Evolutionary conservation across 2,888 invertebrate genomes (phyloP).

Genomic region (Acleris literana): DNA sequence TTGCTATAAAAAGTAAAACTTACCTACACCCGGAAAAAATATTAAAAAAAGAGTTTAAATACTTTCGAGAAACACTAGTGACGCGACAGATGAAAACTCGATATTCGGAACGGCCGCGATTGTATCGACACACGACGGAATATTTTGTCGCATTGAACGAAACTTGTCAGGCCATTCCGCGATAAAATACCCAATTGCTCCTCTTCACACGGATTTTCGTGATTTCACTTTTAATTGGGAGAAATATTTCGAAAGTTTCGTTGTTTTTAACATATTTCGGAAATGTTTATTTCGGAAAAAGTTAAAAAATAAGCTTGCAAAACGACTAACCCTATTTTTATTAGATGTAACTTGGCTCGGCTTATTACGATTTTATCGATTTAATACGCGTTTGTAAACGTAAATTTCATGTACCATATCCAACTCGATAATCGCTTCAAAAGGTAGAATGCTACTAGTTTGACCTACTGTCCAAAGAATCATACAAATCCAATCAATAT

Average conservation of each 20-base stretch:
- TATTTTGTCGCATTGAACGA: slow-evolving; percentile 67
- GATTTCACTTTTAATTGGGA: slow-evolving; percentile 47
- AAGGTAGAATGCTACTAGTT: too few relatives aligned
- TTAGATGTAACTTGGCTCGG: background rate
- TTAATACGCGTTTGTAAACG: too few relatives aligned
- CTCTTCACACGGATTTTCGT: slow-evolving; percentile 45
- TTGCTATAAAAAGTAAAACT: too few relatives aligned
- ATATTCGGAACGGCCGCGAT: slow-evolving; percentile 71
- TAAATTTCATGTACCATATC: too few relatives aligned
- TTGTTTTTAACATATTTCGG: slow-evolving; percentile 1
- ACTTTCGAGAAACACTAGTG: slow-evolving; percentile 53
- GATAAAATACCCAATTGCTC: slow-evolving; percentile 61
- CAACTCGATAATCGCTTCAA: too few relatives aligned
- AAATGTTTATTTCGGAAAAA: background rate
- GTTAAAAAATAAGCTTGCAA: background rate
- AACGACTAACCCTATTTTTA: background rate
- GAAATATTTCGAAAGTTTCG: slow-evolving; percentile 29
- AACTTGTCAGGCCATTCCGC: slow-evolving; percentile 56
- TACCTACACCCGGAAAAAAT: too few relatives aligned
- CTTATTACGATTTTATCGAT: too few relatives aligned
- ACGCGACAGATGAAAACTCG: slow-evolving; percentile 53
- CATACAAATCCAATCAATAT: too few relatives aligned
- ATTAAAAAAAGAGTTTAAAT: too few relatives aligned
- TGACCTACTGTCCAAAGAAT: too few relatives aligned
- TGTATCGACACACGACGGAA: slow-evolving; percentile 73